phyloP scores from a whole-genome alignment of 2,797 vertebrate genomes.

The Syngnathus acus region DNA sequence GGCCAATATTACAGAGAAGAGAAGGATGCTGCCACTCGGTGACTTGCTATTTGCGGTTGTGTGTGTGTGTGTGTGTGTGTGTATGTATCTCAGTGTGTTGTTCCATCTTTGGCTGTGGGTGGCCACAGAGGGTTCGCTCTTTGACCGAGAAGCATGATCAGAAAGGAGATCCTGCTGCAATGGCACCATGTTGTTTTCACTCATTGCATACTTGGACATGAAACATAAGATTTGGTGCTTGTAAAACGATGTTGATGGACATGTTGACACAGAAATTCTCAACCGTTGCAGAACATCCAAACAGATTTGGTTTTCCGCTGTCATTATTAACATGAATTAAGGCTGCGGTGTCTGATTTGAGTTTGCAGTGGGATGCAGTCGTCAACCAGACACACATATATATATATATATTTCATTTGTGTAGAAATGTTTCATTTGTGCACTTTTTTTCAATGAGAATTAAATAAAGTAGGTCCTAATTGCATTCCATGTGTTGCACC shows the following conservation, averaged over 20 bases:
- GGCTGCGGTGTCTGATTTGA: not conserved
- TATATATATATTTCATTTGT: too few relatives aligned
- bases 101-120: slow-evolving; percentile 35
- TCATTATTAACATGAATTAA: not conserved
- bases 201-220: slow-evolving; percentile 9
- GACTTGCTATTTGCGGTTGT: slow-evolving; percentile 46
- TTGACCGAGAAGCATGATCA: slow-evolving; percentile 30
- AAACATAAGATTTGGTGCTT: slow-evolving; percentile 2
- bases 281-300: not conserved
- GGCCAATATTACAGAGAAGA: slow-evolving; percentile 55
- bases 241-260: not conserved
- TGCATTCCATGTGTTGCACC: too few relatives aligned
- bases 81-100: slow-evolving; percentile 13
- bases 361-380: not conserved
- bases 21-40: slow-evolving; percentile 40
- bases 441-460: too few relatives aligned
- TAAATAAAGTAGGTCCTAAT: too few relatives aligned
- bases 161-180: slow-evolving; percentile 25
- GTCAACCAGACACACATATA: not conserved
- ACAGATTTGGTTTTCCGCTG: not conserved
- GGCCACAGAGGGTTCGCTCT: slow-evolving; percentile 40
- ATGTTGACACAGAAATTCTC: not conserved
- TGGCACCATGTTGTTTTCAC: not conserved
- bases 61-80: not conserved
- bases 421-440: too few relatives aligned